Conservation (phyloP, 2,888 invertebrate species). For the Aspidapion aeneum region DNA sequence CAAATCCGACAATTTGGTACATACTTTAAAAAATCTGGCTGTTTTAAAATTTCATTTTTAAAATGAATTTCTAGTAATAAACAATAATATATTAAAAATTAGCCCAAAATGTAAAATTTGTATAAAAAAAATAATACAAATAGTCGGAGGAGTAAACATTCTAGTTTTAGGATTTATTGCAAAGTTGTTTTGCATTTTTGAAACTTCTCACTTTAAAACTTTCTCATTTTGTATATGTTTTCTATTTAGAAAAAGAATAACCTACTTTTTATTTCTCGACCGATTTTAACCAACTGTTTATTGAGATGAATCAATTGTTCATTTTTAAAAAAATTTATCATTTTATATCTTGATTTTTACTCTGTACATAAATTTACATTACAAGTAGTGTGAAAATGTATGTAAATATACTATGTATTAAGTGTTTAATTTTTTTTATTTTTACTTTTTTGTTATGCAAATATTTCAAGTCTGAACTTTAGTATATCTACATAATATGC, state of each 20-base stretch:
- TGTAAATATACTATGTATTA: conserved; percentile 42
- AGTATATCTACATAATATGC: too few relatives aligned
- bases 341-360: conserved; percentile 36
- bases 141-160: too few relatives aligned
- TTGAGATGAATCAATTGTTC: conserved; percentile 15
- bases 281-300: conserved; percentile 4
- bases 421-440: conserved; percentile 39
- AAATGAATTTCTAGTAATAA: too few relatives aligned
- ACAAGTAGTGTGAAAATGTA: conserved; percentile 37
- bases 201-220: conserved; percentile 22
- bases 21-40: neutral
- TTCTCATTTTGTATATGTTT: conserved; percentile 11
- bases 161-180: too few relatives aligned
- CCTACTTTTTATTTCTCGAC: neutral
- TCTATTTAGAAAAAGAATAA: neutral
- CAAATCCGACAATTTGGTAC: neutral
- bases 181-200: conserved; percentile 23
- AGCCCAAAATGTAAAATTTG: too few relatives aligned
- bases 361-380: conserved; percentile 32
- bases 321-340: conserved; percentile 15
- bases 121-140: too few relatives aligned
- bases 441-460: conserved; percentile 31
- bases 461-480: conserved; percentile 44
- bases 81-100: too few relatives aligned
- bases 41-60: too few relatives aligned